A percentile compares a stretch with the other conserved stretches of the same genome.
These are phyloP conservation scores for Myotis daubentonii DNA, from an alignment of 2,797 vertebrate species.

Conservation along the genomic window DNA sequence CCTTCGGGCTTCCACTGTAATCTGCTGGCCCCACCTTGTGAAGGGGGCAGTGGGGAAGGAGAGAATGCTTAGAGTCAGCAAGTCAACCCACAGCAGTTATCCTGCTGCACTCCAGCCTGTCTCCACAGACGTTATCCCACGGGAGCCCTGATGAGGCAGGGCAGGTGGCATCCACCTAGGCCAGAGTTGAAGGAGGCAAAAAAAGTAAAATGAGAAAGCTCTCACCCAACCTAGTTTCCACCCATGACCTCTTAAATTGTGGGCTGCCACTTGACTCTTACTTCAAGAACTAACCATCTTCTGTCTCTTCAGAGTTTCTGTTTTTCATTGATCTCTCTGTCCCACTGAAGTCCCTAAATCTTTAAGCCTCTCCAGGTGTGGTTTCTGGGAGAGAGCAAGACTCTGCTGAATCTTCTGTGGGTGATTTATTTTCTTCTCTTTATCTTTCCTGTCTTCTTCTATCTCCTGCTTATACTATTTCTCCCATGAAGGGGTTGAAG, in stretches of 20 bases:
- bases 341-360: background rate
- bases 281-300: background rate
- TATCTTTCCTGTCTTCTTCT: background rate
- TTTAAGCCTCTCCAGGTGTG: background rate
- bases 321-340: background rate
- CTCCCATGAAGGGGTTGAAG: background rate
- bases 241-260: background rate
- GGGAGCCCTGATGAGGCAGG: background rate
- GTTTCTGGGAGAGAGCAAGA: background rate
- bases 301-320: background rate
- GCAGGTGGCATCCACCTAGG: background rate
- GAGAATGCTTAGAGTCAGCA: background rate
- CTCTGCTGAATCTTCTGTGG: background rate
- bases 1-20: background rate
- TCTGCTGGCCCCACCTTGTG: background rate
- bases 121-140: background rate
- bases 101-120: background rate
- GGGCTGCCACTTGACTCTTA: background rate
- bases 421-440: background rate
- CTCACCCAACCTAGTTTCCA: background rate
- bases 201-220: background rate
- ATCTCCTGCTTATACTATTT: background rate
- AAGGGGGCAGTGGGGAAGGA: fast-evolving
- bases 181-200: background rate
- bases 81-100: background rate